Evolutionary conservation across 1,140 invertebrate genomes (phyloP).

Genomic region (Drosophila truncata): DNA sequence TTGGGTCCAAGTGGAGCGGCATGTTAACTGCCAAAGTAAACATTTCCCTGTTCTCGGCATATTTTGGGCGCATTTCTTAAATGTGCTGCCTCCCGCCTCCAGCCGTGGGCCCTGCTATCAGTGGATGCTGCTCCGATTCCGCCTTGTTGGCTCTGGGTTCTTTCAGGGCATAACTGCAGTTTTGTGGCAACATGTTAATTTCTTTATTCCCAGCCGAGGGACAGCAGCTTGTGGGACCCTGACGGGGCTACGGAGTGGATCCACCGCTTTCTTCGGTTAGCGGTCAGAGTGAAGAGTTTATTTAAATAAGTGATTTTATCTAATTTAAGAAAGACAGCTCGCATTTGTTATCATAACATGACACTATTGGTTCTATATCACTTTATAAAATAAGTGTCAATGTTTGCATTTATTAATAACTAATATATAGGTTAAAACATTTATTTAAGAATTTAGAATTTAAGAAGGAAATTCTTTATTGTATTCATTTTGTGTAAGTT

Average conservation of each 20-base stretch:
- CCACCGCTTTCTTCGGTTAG: conserved; percentile 38
- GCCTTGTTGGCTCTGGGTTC: conserved; percentile 39
- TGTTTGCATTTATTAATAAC: not conserved
- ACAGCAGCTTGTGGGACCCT: conserved; percentile 13
- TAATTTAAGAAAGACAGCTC: conserved; percentile 33
- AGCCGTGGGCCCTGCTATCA: conserved; percentile 34
- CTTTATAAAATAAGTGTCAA: conserved; percentile 1
- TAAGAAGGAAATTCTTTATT: no score
- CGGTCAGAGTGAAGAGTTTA: not conserved
- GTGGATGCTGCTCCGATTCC: conserved; percentile 20
- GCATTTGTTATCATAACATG: conserved; percentile 12
- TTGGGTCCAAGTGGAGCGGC: conserved; percentile 56
- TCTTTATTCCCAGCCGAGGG: conserved; percentile 68
- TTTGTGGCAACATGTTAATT: conserved; percentile 80
- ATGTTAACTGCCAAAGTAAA: conserved; percentile 80
- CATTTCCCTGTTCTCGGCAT: conserved; percentile 79
- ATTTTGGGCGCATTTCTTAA: conserved; percentile 75
- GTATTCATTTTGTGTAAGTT: not conserved
- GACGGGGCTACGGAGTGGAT: not conserved
- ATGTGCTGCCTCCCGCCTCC: conserved; percentile 43
- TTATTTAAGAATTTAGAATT: not conserved
- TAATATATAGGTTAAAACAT: not conserved
- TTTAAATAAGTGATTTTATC: conserved; percentile 29
- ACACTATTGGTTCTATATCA: conserved; percentile 3
- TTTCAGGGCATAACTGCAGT: conserved; percentile 76